Base-by-base conservation (phyloP, 30 jellyfish, hydroid and myxozoan species). In the Hydractinia echinata region DNA sequence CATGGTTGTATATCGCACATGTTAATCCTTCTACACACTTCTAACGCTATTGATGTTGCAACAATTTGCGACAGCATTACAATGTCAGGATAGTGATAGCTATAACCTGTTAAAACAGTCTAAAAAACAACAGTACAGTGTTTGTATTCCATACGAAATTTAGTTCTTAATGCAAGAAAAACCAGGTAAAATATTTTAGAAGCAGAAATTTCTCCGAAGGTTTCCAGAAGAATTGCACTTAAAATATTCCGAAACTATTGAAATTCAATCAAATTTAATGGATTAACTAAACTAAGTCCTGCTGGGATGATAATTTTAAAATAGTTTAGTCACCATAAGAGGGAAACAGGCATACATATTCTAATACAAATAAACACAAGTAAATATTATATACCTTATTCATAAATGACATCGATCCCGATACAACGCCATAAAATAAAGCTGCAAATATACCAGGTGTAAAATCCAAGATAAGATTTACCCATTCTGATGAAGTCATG, bases 391-490 rank as follows among this genome's bases (percentile, higher is more conserved):
- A 51, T 54, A 92, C 98, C 96, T 92, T 92, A 77, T 92, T 92
- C 60, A 92, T 80, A 67, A 92, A 92, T 54, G 98, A 92, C 98
- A 92, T 92, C 1, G 98, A 92, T 18, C 98, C 98, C 9, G 98
- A 92, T 7, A 89, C 94, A 54, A 87, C 8, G 55, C 96, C 98
- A 92, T 92, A 92, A 62, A 92, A 92, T 3, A 92, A 56, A 9
- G 98, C 98, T n/a, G 98, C 98, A 19, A 86, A 62, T 21, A 92
- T 61, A 30, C 98, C 98, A 69, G 98, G 98, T 52, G 95, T 92
- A 83, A 88, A 88, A n/a, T 83, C 70, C 72, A 69, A 54, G 73
- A 88, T 79, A 66, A 30, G 44, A 2, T 30, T 30, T 2, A 30
- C 44, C 44, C 74, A 6, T 44, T 64, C 10, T 7, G 10, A 13